Base-by-base conservation (phyloP, 2,888 invertebrate genomes). In the Drosophila gaucha region DNA sequence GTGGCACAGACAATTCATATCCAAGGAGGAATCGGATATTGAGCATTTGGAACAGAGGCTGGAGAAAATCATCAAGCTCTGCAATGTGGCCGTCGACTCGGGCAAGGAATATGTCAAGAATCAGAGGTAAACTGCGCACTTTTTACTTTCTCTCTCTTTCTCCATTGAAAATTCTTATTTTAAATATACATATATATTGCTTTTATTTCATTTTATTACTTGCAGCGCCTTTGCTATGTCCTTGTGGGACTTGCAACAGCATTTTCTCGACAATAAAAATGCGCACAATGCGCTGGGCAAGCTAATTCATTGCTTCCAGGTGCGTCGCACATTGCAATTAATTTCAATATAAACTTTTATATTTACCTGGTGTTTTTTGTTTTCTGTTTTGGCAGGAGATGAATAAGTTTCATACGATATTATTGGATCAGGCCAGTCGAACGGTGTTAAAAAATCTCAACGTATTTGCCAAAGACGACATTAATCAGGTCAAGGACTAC, bases 61-160 rank as follows among this genome's bases (percentile, higher is more conserved):
- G 74, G 98, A 98, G 88, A 97, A 97, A 94, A 97, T 97, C 89
- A 93, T 98, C 58, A 98, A 98, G 92, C 94, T 96, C 87, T 97
- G 98, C 92, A 95, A 95, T 88, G 93, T 94, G 77, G 98, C 98
- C 95, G 95, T 98, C 76, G 98, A 98, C 85, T 94, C 96, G 67
- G 98, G 98, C 72, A 98, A 98, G 93, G 94, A 95, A 80, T 98
- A 97, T 93, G 96, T 97, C 89, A 95, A 95, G 91, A 96, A 98
- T 91, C 98, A 98, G 93, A 96, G 97, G 98, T 98, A 92, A 70
- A 14, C 14, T 35, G 63, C 46, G 54, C 36, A 56, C 9, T 18
- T 26, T 33, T 22, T 16, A 28, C 28, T 28, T 10, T 1, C 26
- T 3, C 24, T 18, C 33, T 4, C 9, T 1, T 16, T 9, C n/a